These are phyloP conservation scores for Planococcus citri DNA, from an alignment of 1,140 invertebrate genomes.

Conservation along the genomic window DNA sequence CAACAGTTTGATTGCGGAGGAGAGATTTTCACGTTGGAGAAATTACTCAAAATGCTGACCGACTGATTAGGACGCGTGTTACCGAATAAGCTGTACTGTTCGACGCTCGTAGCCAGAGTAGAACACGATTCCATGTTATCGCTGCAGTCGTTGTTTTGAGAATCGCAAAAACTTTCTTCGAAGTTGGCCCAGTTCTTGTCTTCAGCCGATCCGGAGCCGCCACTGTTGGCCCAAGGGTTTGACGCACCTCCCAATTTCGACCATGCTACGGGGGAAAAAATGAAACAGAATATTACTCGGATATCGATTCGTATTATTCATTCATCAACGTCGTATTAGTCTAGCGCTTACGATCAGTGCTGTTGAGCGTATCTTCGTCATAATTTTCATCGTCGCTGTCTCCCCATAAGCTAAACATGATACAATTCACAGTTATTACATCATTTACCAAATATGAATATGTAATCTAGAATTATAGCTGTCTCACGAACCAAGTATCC, in stretches of 20 bases:
- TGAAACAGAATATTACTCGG: too few relatives aligned
- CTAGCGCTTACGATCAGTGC: background rate
- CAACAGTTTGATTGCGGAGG: background rate
- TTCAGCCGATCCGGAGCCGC: background rate
- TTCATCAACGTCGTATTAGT: too few relatives aligned
- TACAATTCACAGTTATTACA: too few relatives aligned
- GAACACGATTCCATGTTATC: background rate
- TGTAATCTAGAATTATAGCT: background rate
- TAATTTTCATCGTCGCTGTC: constrained; percentile 1
- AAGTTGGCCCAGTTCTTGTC: constrained; percentile 9
- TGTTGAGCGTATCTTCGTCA: background rate
- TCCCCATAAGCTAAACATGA: background rate
- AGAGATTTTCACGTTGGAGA: background rate
- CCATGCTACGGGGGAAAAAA: background rate
- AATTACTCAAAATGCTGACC: background rate
- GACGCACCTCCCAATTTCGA: background rate
- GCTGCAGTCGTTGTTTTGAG: background rate
- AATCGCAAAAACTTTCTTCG: background rate
- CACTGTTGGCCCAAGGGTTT: background rate
- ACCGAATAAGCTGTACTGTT: background rate
- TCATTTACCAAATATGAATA: background rate
- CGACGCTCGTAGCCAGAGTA: background rate
- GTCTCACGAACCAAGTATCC: background rate
- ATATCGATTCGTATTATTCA: too few relatives aligned
- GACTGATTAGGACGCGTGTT: background rate